A percentile compares a stretch with the other conserved stretches of the same genome.
Evolutionary conservation across 1,140 invertebrate genomes (phyloP).

Genomic region (Anagrus nilaparvatae): DNA sequence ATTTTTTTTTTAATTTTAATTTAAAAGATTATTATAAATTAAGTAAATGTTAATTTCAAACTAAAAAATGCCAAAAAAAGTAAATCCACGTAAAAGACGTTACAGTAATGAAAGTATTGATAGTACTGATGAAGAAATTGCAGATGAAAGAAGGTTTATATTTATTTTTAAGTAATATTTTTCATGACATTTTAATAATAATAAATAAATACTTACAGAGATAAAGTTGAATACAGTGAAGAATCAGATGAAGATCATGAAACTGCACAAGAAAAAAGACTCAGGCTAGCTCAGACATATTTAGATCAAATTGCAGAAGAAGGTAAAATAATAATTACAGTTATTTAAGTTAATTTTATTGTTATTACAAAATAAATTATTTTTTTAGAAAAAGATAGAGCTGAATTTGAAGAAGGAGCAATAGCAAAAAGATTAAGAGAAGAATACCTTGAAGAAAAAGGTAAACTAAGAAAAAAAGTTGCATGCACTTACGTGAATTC

Average conservation of each 20-base stretch:
- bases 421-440: slow-evolving; percentile 64
- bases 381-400: slow-evolving; percentile 53
- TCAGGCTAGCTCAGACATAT: slow-evolving; percentile 81
- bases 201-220: slow-evolving; percentile 8
- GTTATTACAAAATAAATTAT: slow-evolving; percentile 5
- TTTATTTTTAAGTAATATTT: slow-evolving; percentile 13
- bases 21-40: too few relatives aligned
- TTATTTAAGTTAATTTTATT: not conserved
- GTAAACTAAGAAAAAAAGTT: slow-evolving; percentile 61
- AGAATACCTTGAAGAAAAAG: slow-evolving; percentile 77
- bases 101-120: slow-evolving; percentile 32
- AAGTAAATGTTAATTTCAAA: too few relatives aligned
- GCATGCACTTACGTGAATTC: slow-evolving; percentile 54
- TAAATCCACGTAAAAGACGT: slow-evolving; percentile 12
- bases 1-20: too few relatives aligned
- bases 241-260: slow-evolving; percentile 58
- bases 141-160: slow-evolving; percentile 22
- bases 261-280: slow-evolving; percentile 80
- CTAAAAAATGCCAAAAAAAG: slow-evolving; percentile 18
- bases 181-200: slow-evolving; percentile 1
- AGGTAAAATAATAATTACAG: slow-evolving; percentile 34
- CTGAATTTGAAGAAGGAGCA: slow-evolving; percentile 56
- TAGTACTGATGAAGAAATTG: slow-evolving; percentile 36
- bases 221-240: slow-evolving; percentile 30
- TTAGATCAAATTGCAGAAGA: slow-evolving; percentile 75